Base-by-base conservation (phyloP, 1,140 invertebrate species). In the Homalodisca vitripennis region DNA sequence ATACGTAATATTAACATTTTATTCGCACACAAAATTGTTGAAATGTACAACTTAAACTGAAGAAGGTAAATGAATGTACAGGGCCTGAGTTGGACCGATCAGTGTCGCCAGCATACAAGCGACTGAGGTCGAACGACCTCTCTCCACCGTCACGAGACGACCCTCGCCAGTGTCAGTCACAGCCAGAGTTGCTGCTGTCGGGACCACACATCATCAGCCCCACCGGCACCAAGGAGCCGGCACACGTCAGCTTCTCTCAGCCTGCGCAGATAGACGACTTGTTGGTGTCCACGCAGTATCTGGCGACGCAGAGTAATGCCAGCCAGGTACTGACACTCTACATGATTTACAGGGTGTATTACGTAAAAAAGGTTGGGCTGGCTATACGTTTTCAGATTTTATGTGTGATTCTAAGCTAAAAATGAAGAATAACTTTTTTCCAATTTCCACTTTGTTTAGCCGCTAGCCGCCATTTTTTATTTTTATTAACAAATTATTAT, bases 191-290 rank as follows among this genome's bases (percentile, higher is more conserved):
- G 10, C 41, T 64, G 62, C n/a, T 20, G 6, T 31, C 20, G 29
- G n/a, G n/a, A n/a, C n/a, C n/a, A n/a, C n/a, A n/a, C n/a, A 31
- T 3, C 57, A 31, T 29, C 57, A 29, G 13, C 20, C 22, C 20
- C 12, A 26, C 12, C 29, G 29, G 34, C 1, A 31, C 68, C 31
- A 51, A 2, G 10, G 27, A 47, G 20, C 26, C 46, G 12, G 41
- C 13, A n/a, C 30, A 26, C 20, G 22, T 60, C 3, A 26, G 53
- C 26, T 96, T 95, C 81, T 97, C 95, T 2, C 95, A 98, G 78
- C 95, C 95, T 2, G 87, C 87, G 29, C 84, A 89, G 68, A 82
- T 91, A 48, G 93, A 95, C 73, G 89, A 97, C 82, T 83, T 97
- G 75, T 81, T 97, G 65, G 79, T 96, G 1, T 87, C 84, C 66